Evolutionary conservation across 2,797 vertebrate species (phyloP).

Genomic region (Taenioides sp.): DNA sequence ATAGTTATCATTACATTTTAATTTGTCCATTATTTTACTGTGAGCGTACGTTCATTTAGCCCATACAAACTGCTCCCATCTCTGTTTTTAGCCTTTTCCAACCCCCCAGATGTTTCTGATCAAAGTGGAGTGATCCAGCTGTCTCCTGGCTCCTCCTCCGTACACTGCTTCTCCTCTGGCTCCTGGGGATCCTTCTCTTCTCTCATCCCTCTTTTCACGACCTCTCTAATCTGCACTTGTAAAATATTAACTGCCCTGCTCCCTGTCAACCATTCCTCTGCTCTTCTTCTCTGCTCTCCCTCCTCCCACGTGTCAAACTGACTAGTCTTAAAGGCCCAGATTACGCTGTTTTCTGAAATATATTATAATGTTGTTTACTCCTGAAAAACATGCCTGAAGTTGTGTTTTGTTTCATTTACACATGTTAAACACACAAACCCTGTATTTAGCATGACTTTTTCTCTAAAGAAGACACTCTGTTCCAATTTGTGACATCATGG

Average conservation of each 20-base stretch:
- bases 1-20: neutral
- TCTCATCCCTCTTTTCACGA: conserved; percentile 64
- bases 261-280: conserved; percentile 48
- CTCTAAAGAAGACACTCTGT: too few relatives aligned
- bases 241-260: conserved; percentile 71
- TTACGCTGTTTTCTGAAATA: too few relatives aligned
- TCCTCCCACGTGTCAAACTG: conserved; percentile 17
- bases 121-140: conserved; percentile 64
- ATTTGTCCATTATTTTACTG: neutral
- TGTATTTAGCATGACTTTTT: too few relatives aligned
- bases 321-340: conserved; percentile 1
- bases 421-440: too few relatives aligned
- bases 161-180: conserved; percentile 15
- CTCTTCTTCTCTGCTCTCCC: conserved; percentile 39
- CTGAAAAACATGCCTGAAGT: too few relatives aligned
- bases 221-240: conserved; percentile 72
- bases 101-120: conserved; percentile 66
- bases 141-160: conserved; percentile 44
- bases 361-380: too few relatives aligned
- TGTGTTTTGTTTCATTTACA: too few relatives aligned
- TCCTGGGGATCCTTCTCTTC: conserved; percentile 9
- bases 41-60: conserved; percentile 9
- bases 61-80: conserved; percentile 26
- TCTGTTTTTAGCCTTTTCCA: conserved; percentile 30
- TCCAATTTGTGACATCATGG: too few relatives aligned